Evolutionary conservation across 2,888 invertebrate genomes (phyloP).

Genomic region (Dryocosmus kuriphilus): DNA sequence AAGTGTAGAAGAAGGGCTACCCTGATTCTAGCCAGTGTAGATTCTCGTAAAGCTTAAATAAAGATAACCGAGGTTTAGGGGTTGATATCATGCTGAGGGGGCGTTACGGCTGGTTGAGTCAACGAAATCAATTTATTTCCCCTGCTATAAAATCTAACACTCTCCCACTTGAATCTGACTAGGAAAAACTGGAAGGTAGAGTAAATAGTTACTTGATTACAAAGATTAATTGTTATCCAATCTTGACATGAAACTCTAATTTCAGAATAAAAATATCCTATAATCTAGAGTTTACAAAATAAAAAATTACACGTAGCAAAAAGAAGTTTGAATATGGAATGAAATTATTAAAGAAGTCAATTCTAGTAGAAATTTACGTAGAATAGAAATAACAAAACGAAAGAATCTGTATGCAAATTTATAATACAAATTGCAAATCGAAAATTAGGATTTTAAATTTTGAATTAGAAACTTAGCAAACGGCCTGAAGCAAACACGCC

Average conservation of each 20-base stretch:
- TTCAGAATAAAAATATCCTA: neutral
- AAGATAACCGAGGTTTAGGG: slow-evolving; percentile 77
- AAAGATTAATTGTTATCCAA: slow-evolving; percentile 1
- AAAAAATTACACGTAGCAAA: neutral
- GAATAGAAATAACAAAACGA: too few species aligned
- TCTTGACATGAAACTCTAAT: slow-evolving; percentile 14
- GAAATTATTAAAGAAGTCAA: neutral
- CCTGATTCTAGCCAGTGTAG: slow-evolving; percentile 68
- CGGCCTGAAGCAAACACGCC: too few species aligned
- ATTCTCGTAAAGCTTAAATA: slow-evolving; percentile 77
- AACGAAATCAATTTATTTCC: slow-evolving; percentile 77
- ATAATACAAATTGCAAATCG: too few species aligned
- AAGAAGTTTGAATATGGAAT: neutral
- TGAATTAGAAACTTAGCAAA: too few species aligned
- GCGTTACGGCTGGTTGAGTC: slow-evolving; percentile 77
- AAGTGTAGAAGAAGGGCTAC: slow-evolving; percentile 61
- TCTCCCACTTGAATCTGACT: slow-evolving; percentile 32
- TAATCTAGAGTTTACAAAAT: too few species aligned
- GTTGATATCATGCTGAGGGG: slow-evolving; percentile 76
- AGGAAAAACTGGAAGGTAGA: slow-evolving; percentile 15
- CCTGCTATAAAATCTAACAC: slow-evolving; percentile 50
- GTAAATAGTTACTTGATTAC: slow-evolving; percentile 14
- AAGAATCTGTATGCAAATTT: too few species aligned
- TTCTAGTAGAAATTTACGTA: too few species aligned
- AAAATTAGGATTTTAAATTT: too few species aligned